Conservation (phyloP, 2,888 invertebrate genomes). For the Ormyrus rosae region DNA sequence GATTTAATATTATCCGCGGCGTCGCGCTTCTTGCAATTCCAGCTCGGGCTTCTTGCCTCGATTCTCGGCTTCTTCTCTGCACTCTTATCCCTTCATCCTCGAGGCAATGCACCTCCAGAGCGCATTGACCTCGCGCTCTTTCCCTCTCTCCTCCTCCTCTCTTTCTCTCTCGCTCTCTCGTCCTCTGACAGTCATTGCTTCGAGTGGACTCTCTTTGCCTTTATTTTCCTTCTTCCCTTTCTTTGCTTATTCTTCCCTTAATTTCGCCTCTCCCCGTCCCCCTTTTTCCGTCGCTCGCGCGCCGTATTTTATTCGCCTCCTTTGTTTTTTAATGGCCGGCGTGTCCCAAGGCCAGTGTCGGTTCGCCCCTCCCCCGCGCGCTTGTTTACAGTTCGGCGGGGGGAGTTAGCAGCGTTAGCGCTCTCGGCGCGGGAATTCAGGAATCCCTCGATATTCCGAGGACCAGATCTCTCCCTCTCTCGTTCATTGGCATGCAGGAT, state of each 20-base stretch:
- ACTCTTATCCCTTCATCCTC: conserved; percentile 61
- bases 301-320: conserved; percentile 13
- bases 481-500: too few species aligned
- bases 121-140: conserved; percentile 68
- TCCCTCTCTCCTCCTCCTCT: conserved; percentile 32
- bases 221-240: conserved; percentile 55
- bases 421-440: too few species aligned
- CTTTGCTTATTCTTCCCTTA: conserved; percentile 48
- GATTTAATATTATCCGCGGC: conserved; percentile 39
- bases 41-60: conserved; percentile 38
- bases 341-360: background rate
- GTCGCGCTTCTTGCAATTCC: conserved; percentile 34
- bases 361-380: background rate
- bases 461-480: too few species aligned
- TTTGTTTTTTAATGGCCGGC: background rate
- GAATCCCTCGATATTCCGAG: too few species aligned
- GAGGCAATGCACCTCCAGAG: conserved; percentile 72
- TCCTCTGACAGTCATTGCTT: conserved; percentile 55
- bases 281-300: background rate
- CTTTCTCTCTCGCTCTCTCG: conserved; percentile 37
- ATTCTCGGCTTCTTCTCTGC: conserved; percentile 52
- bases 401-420: too few species aligned
- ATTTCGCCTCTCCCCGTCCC: conserved; percentile 31
- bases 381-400: too few species aligned
- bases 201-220: conserved; percentile 58